Evolutionary conservation across 1,140 invertebrate species (phyloP).

Genomic region (Megathymus violae): DNA sequence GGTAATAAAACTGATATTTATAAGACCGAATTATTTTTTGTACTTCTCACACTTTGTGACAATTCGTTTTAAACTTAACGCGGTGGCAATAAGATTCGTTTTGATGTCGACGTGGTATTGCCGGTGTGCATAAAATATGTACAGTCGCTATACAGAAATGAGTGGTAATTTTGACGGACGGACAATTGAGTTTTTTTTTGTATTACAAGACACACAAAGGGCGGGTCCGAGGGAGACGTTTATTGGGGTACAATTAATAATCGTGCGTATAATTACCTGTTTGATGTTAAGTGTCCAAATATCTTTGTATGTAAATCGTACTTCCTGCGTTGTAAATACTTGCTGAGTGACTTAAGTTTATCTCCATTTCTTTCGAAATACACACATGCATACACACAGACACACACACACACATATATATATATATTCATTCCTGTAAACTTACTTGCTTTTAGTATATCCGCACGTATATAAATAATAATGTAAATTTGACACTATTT

Average conservation of each 20-base stretch:
- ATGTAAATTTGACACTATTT: too few relatives aligned
- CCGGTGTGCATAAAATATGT: neutral
- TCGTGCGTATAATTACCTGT: constrained; percentile 14
- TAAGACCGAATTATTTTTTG: constrained; percentile 16
- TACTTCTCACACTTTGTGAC: neutral
- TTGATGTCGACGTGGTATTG: neutral
- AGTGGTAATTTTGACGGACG: constrained; percentile 28
- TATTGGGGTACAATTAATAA: constrained; percentile 27
- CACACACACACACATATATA: too few relatives aligned
- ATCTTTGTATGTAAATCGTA: constrained; percentile 10
- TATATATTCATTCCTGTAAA: too few relatives aligned
- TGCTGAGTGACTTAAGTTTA: too few relatives aligned
- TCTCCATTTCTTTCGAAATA: too few relatives aligned
- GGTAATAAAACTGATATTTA: constrained; percentile 10
- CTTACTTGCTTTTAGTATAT: too few relatives aligned
- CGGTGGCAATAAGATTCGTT: neutral
- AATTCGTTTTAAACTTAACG: constrained; percentile 2
- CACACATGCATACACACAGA: too few relatives aligned
- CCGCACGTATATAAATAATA: too few relatives aligned
- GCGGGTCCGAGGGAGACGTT: constrained; percentile 17
- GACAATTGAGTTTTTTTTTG: constrained; percentile 22
- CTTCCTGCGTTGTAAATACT: too few relatives aligned
- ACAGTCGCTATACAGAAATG: constrained; percentile 23
- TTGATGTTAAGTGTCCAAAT: neutral
- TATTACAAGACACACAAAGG: constrained; percentile 24